These are phyloP conservation scores for Lynx canadensis DNA, from an alignment of 2,113 vertebrate species.

Conservation along the genomic window DNA sequence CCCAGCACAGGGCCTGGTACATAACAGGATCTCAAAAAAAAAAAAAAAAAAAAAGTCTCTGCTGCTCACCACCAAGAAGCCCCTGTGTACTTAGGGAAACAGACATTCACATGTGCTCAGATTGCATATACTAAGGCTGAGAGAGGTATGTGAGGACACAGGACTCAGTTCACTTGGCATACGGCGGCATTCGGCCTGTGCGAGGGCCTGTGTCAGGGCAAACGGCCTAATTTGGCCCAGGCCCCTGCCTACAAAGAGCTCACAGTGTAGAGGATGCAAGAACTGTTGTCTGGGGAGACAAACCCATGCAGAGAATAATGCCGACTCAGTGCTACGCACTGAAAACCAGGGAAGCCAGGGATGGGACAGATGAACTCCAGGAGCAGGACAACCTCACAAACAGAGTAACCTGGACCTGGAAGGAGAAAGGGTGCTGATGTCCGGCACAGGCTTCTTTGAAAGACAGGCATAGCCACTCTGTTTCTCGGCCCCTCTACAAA, in stretches of 20 bases:
- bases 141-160: background rate
- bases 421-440: background rate
- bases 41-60: background rate
- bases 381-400: background rate
- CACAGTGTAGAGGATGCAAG: background rate
- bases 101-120: background rate
- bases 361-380: background rate
- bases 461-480: background rate
- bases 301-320: background rate
- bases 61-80: background rate
- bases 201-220: background rate
- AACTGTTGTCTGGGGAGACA: background rate
- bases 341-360: background rate
- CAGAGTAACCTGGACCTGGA: background rate
- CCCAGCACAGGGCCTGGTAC: background rate
- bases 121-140: background rate
- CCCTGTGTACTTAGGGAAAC: background rate
- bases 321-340: background rate
- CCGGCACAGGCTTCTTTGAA: background rate
- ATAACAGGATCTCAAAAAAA: background rate
- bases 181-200: background rate
- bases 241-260: constrained; percentile 19
- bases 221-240: constrained; percentile 37
- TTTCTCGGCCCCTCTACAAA: background rate
- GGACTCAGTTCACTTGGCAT: background rate